Conservation (phyloP, 2,113 vertebrate species). For the Oryzias melastigma region DNA sequence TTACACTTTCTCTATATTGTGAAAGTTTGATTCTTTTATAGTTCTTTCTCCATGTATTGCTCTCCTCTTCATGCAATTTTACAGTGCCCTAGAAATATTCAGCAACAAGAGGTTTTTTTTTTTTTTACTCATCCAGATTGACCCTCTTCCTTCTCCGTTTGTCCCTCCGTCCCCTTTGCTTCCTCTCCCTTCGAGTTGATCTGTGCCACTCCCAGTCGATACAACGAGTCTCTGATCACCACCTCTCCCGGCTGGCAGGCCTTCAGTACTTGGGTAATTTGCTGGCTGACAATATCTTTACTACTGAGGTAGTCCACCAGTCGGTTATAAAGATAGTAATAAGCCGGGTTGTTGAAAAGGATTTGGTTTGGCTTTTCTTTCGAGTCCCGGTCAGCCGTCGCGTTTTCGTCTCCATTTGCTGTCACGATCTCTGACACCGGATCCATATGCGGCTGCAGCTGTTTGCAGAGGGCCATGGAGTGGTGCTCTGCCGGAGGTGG, state of each 20-base stretch:
- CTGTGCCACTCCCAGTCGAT: constrained; percentile 93
- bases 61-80: background rate
- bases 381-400: background rate
- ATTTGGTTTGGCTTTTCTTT: constrained; percentile 61
- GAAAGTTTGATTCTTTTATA: background rate
- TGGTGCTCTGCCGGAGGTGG: constrained; percentile 70
- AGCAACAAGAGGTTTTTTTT: no score
- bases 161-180: constrained; percentile 55
- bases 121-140: constrained; percentile 32
- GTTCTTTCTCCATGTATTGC: no score
- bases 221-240: constrained; percentile 91
- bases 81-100: background rate
- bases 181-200: constrained; percentile 85
- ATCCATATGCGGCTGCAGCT: constrained; percentile 83
- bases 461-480: constrained; percentile 83
- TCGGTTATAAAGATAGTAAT: constrained; percentile 98
- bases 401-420: constrained; percentile 8
- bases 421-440: constrained; percentile 68
- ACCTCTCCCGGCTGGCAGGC: constrained; percentile 94
- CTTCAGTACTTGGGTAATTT: constrained; percentile 90
- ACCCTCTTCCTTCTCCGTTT: constrained; percentile 61
- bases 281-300: constrained; percentile 89
- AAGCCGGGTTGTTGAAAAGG: constrained; percentile 88
- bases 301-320: constrained; percentile 94
- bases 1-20: no score